Evolutionary conservation across 2,888 invertebrate species (phyloP).

Genomic region (Eilema caniola): DNA sequence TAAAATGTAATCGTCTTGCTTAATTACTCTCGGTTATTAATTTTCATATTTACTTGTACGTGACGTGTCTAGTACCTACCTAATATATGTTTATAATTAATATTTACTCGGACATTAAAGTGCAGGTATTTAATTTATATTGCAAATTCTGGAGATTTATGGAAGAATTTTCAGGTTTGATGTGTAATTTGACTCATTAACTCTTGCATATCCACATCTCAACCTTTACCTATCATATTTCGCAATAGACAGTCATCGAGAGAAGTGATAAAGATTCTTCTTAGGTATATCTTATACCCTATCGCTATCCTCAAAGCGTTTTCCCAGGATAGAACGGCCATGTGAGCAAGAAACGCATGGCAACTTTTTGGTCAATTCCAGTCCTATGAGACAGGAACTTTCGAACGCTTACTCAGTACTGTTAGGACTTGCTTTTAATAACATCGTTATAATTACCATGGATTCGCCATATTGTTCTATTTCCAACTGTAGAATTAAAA

Average conservation of each 20-base stretch:
- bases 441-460: too few relatives aligned
- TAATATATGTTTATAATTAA: constrained; percentile 23
- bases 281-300: too few relatives aligned
- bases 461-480: too few relatives aligned
- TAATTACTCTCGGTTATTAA: constrained; percentile 41
- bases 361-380: too few relatives aligned
- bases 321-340: too few relatives aligned
- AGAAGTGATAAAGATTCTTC: not conserved
- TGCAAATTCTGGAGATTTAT: not conserved
- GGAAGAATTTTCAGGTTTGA: not conserved
- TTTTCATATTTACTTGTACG: constrained; percentile 33
- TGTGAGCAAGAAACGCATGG: too few relatives aligned
- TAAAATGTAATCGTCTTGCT: constrained; percentile 39
- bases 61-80: constrained; percentile 22
- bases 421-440: too few relatives aligned
- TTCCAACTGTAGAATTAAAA: too few relatives aligned
- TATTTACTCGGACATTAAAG: constrained; percentile 18
- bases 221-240: not conserved
- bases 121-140: too few relatives aligned
- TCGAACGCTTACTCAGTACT: too few relatives aligned
- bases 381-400: too few relatives aligned
- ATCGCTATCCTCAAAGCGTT: too few relatives aligned
- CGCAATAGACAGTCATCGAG: not conserved
- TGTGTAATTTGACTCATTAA: not conserved
- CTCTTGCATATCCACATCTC: not conserved